phyloP scores from a whole-genome alignment of 2,797 vertebrate species.

The Crenichthys baileyi region DNA sequence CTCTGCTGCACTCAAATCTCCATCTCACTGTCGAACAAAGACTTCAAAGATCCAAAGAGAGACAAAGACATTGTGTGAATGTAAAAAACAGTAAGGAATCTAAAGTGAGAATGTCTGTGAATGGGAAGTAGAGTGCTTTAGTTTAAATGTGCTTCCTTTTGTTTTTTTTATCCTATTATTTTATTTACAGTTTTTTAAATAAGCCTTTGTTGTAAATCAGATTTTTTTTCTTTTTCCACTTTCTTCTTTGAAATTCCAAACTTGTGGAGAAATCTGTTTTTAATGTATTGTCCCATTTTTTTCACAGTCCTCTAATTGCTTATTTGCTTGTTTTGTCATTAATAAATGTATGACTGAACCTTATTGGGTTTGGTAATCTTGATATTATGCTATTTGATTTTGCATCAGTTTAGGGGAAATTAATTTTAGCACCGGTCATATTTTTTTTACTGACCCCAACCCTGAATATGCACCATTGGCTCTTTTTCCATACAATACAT shows the following conservation, averaged over 20 bases:
- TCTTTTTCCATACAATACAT: no score
- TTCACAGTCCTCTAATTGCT: no score
- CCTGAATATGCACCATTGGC: no score
- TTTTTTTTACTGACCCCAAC: no score
- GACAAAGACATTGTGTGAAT: slow-evolving; percentile 42
- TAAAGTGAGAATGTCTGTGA: background rate
- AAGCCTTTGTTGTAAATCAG: no score
- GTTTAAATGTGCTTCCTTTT: background rate
- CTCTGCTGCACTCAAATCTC: slow-evolving; percentile 75
- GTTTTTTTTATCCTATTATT: background rate
- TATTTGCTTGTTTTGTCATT: background rate
- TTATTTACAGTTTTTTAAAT: background rate
- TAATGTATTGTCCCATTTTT: background rate
- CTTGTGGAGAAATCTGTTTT: background rate
- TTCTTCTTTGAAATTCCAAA: no score
- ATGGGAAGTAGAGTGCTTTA: background rate
- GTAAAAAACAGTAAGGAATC: background rate
- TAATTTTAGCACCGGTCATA: background rate
- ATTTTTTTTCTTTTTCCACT: no score
- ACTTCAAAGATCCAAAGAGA: slow-evolving; percentile 51
- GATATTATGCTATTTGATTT: background rate
- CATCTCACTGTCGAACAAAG: slow-evolving; percentile 73
- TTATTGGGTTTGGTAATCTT: background rate
- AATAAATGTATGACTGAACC: background rate
- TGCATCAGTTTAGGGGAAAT: background rate